These are phyloP conservation scores for Hippocampus mohnikei DNA, from an alignment of 2,113 vertebrate species.

Conservation along the genomic window DNA sequence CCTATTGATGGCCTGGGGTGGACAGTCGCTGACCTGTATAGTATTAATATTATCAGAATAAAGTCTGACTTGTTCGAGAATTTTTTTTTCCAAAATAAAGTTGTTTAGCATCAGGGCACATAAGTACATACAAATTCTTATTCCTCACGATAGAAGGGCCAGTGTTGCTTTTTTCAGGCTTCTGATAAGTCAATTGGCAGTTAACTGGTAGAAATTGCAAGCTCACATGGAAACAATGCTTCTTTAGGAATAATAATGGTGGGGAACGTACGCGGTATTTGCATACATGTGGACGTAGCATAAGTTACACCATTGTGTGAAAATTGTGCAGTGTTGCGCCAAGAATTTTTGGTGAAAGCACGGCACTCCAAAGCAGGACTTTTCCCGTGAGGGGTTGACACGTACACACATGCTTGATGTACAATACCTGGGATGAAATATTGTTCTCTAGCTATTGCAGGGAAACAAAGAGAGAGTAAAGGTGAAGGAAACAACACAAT, in stretches of 20 bases:
- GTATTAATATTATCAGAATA: no score
- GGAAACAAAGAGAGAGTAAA: conserved; percentile 59
- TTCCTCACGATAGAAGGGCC: not conserved
- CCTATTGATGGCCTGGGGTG: no score
- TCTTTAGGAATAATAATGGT: not conserved
- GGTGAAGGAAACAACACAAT: conserved; percentile 69
- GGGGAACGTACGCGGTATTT: not conserved
- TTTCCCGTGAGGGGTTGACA: conserved; percentile 19
- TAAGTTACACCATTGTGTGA: not conserved
- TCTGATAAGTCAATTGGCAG: not conserved
- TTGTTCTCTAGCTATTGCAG: conserved; percentile 97
- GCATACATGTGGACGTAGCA: not conserved
- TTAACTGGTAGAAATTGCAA: not conserved
- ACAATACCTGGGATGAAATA: conserved; percentile 99
- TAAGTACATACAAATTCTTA: not conserved
- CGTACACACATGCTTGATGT: conserved; percentile 48
- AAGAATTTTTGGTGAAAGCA: conserved; percentile 32
- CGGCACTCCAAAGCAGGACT: conserved; percentile 10
- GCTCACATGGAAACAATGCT: not conserved
- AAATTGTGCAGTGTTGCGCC: not conserved
- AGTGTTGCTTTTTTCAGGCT: not conserved
- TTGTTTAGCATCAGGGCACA: not conserved
- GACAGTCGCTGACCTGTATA: no score
- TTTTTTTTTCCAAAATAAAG: no score
- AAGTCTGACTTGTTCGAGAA: no score